Evolutionary conservation across 2,888 invertebrate species (phyloP), one percentile per base, ranked within the genome.

Genomic region (Mechanitis messenoides): DNA sequence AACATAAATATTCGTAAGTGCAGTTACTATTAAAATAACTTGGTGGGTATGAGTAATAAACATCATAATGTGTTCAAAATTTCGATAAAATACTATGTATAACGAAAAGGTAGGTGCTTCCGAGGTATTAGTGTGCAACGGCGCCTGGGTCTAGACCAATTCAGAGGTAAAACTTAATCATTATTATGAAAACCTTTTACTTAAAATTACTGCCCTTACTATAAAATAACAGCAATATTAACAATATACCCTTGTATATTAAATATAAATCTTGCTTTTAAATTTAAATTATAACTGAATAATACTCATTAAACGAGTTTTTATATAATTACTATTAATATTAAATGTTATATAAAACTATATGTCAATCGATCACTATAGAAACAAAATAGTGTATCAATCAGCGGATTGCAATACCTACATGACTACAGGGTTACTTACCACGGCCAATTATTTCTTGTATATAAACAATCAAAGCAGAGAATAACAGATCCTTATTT

Each of bases 1-100:
- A 81, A 81, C 82, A 84, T 86, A 85, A 82, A 86, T 85, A 82
- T 85, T 78, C 70, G 69, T 68, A 73, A 69, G 71, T 67, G 68
- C 71, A 79, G 79, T 83, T 78, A 80, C 74, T 74, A 78, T 72
- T 72, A 60, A 75, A 78, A 78, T 77, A 72, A 79, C 79, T 77
- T 74, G 62, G 67, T 55, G 68, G 61, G 64, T 56, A 58, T 60
- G 56, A 58, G 62, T 61, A 63, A 61, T 66, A 60, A 61, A 60
- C 58, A 59, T 47, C 58, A 56, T 58, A 56, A 66, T 56, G 54
- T 56, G 56, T 62, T 33, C 38, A 56, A 62, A 58, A 58, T 56
- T 60, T 45, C 11, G 7, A 42, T 59, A 56, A 53, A 47, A 60
- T 56, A 53, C 38, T 54, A 55, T 47, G 50, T 53, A 20, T 60